phyloP scores from a whole-genome alignment of 2,113 vertebrate genomes.

The Columba livia region DNA sequence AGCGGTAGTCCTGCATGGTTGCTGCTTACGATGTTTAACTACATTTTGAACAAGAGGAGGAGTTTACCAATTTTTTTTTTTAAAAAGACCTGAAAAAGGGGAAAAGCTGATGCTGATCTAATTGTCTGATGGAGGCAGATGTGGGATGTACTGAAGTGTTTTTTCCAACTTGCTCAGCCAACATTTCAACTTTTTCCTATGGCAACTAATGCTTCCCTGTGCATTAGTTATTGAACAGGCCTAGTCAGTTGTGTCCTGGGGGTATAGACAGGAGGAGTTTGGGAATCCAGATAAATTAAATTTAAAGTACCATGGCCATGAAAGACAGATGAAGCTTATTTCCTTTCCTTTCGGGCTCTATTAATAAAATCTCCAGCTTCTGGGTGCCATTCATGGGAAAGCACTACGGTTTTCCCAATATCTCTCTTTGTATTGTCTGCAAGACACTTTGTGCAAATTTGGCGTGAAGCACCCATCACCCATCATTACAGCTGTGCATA shows the following conservation, averaged over 20 bases:
- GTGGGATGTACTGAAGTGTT: not conserved
- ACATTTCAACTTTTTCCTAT: not conserved
- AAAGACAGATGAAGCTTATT: not conserved
- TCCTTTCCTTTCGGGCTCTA: not conserved
- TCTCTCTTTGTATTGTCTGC: not conserved
- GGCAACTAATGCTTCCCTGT: not conserved
- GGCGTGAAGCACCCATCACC: not conserved
- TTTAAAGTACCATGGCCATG: not conserved
- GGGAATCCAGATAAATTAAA: not conserved
- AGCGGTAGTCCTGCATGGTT: not conserved
- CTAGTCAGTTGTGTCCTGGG: not conserved
- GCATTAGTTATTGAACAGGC: not conserved
- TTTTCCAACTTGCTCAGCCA: not conserved
- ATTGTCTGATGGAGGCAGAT: not conserved
- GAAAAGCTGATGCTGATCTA: not conserved
- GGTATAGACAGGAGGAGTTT: not conserved
- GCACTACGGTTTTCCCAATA: not conserved
- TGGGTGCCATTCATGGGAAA: not conserved
- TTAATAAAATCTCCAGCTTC: not conserved
- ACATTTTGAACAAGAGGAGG: not conserved
- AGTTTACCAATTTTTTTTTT: not conserved
- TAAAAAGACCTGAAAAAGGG: not conserved
- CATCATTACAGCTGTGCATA: not conserved
- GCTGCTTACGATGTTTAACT: not conserved
- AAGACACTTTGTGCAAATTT: not conserved